Evolutionary conservation across 2,888 invertebrate genomes (phyloP).

Genomic region (Romanomermis culicivorax): DNA sequence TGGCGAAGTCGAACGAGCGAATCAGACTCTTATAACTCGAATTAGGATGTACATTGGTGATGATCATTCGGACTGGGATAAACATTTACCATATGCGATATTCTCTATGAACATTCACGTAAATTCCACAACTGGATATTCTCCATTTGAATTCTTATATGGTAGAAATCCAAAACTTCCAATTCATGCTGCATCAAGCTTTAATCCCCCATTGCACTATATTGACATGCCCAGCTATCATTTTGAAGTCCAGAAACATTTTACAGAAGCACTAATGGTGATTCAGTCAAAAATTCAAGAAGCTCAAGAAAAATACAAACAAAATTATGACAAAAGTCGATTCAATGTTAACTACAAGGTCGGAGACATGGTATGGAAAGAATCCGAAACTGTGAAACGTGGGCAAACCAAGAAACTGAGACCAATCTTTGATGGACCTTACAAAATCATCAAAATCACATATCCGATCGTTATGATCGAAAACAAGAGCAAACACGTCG

Average conservation of each 20-base stretch:
- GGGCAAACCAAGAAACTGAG: not conserved
- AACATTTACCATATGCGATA: slow-evolving; percentile 14
- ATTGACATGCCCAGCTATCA: not conserved
- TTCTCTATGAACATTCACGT: slow-evolving; percentile 16
- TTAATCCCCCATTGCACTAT: not conserved
- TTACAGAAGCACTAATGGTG: not conserved
- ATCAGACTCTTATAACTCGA: slow-evolving; percentile 14
- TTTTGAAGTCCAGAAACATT: not conserved
- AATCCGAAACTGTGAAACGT: not conserved
- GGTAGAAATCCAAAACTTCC: slow-evolving; percentile 14
- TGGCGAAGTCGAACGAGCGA: slow-evolving; percentile 13
- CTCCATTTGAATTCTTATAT: slow-evolving; percentile 13
- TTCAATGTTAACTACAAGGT: not conserved
- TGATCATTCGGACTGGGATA: slow-evolving; percentile 19
- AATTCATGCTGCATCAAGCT: slow-evolving; percentile 7
- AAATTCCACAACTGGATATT: slow-evolving; percentile 14
- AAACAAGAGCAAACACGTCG: not conserved
- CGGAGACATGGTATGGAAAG: not conserved
- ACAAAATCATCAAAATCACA: not conserved
- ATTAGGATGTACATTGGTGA: slow-evolving; percentile 16
- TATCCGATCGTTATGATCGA: not conserved
- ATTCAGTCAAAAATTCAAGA: not conserved
- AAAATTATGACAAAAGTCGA: not conserved
- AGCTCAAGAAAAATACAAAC: not conserved
- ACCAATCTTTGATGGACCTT: not conserved